These are phyloP conservation scores for Ophonus ardosiacus DNA, from an alignment of 2,888 invertebrate genomes.

Conservation along the genomic window DNA sequence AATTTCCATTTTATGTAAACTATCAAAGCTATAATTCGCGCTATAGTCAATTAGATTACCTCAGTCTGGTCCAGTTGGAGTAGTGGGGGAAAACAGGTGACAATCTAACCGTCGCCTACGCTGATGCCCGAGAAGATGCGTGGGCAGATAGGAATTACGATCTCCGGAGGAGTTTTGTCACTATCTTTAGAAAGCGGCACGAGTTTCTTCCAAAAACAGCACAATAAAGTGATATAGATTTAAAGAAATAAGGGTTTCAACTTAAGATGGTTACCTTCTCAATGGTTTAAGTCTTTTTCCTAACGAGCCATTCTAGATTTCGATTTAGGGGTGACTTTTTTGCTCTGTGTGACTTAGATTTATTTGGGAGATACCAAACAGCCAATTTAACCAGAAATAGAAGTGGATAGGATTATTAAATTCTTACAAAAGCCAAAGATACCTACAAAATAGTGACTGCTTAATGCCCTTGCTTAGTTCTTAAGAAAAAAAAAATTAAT, in stretches of 20 bases:
- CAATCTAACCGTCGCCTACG: slow-evolving; percentile 56
- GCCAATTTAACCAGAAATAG: slow-evolving; percentile 18
- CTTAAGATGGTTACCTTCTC: slow-evolving; percentile 10
- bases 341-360: slow-evolving; percentile 29
- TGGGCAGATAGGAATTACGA: slow-evolving; percentile 55
- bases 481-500: background rate
- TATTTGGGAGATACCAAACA: slow-evolving; percentile 13
- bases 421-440: background rate
- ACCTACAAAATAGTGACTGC: background rate
- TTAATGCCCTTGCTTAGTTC: background rate
- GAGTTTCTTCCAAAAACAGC: background rate
- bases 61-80: slow-evolving; percentile 12
- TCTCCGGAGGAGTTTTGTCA: background rate
- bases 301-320: slow-evolving; percentile 39
- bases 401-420: background rate
- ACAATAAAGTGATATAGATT: background rate
- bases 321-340: slow-evolving; percentile 33
- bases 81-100: slow-evolving; percentile 48
- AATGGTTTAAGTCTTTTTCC: slow-evolving; percentile 28
- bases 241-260: background rate
- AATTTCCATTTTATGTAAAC: background rate
- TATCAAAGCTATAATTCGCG: slow-evolving; percentile 9
- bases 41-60: slow-evolving; percentile 4
- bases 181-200: slow-evolving; percentile 9
- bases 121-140: slow-evolving; percentile 53